Conservation (phyloP, 2,113 vertebrate species). For the Alligator sinensis region DNA sequence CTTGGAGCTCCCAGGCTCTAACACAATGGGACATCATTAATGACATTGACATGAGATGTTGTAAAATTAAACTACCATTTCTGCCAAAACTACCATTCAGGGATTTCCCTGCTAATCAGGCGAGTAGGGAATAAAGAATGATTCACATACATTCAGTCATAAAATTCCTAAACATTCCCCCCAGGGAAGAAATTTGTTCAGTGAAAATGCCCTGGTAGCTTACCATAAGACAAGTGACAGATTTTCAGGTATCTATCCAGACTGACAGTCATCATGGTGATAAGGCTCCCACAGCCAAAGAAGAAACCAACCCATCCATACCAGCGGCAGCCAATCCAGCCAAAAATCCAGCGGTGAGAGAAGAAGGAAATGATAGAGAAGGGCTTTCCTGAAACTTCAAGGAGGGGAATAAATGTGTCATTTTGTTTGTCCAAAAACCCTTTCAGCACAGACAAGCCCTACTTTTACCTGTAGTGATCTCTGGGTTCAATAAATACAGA, state of each 20-base stretch:
- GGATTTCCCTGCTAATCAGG: not conserved
- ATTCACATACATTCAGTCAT: not conserved
- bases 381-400: constrained; percentile 91
- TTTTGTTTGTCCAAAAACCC: not conserved
- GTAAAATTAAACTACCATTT: not conserved
- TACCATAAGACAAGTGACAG: constrained; percentile 93
- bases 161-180: not conserved
- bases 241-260: constrained; percentile 96
- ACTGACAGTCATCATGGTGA: constrained; percentile 95
- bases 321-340: constrained; percentile 92
- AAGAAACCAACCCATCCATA: constrained; percentile 96
- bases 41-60: not conserved
- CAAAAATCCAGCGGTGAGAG: constrained; percentile 93
- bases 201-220: not conserved
- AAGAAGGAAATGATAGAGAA: constrained; percentile 94
- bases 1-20: not conserved
- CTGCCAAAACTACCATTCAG: not conserved
- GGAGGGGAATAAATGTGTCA: constrained; percentile 18
- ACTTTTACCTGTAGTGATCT: not conserved
- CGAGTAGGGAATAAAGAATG: not conserved
- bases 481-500: not conserved
- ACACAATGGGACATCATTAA: not conserved
- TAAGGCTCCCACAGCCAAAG: constrained; percentile 94
- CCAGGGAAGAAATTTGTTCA: not conserved
- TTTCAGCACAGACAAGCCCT: not conserved